Base-by-base conservation (phyloP, 2,113 vertebrate species). In the Eonycteris spelaea region DNA sequence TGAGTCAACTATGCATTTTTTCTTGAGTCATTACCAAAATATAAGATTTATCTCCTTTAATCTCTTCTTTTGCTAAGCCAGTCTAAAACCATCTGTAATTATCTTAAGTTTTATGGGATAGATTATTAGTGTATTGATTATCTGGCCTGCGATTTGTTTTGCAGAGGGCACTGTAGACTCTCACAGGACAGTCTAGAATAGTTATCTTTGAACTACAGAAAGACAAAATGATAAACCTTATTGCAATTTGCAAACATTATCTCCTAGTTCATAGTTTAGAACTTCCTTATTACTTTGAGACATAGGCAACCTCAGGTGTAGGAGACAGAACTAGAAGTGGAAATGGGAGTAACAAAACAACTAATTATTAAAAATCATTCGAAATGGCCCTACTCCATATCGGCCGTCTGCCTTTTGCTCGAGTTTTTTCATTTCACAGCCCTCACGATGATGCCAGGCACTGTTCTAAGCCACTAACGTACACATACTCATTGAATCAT, bases 1-100 rank as follows among this genome's bases (percentile, higher is more conserved):
- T 95, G 80, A 96, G 70, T 24, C 67, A 92, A 55, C 28, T 94
- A 86, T 91, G 84, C 74, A 65, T 84, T 26, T 90, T 93, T 91
- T 30, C 38, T 80, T 87, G 24, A 83, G 38, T 71, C 80, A 65
- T 45, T 80, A 90, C 90, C 73, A 90, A 95, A 95, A 87, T 35
- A 91, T 18, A 48, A 57, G 68, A 95, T 74, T 89, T 82, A 59
- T 57, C 30, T 35, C 45, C 30, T 94, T 91, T 95, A 97, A 83
- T 84, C 33, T 91, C 74, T 77, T 95, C n/a, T 57, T 95, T 83
- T 74, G 18, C 55, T 79, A 83, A 75, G 18, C 9, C 57, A 91
- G 35, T 38, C 22, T 65, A 84, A 92, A 77, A 85, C 19, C 38
- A 61, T 91, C 24, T 87, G 40, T 90, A 96, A 86, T 82, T 65